Conservation (phyloP, 2,888 invertebrate species). For the Chrysina gloriosa region DNA sequence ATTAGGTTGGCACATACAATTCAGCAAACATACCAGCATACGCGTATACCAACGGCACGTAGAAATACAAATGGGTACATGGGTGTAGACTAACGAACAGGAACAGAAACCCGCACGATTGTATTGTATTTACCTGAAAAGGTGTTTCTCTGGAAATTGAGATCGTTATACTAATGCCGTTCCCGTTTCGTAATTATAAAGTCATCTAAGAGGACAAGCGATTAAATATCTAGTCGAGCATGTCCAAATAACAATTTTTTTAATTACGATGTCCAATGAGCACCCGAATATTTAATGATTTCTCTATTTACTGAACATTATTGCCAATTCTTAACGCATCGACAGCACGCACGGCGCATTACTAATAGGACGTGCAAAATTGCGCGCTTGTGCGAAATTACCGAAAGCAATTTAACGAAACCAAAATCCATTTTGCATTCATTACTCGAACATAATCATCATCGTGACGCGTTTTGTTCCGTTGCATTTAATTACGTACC, state of each 20-base stretch:
- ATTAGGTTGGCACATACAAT: conserved; percentile 36
- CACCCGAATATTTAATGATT: not conserved
- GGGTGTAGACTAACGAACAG: not conserved
- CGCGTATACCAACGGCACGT: not conserved
- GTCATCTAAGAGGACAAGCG: not conserved
- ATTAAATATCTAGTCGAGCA: not conserved
- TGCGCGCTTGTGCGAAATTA: conserved; percentile 20
- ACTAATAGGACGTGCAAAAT: not conserved
- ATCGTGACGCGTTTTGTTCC: not conserved
- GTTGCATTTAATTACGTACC: conserved; percentile 18
- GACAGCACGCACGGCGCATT: not conserved
- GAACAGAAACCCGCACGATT: conserved; percentile 1
- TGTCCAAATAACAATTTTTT: conserved; percentile 4
- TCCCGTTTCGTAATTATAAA: conserved; percentile 1
- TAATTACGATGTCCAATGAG: not conserved
- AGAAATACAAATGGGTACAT: conserved; percentile 1
- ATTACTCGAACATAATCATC: conserved; percentile 15
- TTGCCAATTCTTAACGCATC: conserved; percentile 13
- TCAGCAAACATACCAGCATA: conserved; percentile 17
- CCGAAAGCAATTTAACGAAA: conserved; percentile 25
- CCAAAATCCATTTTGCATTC: conserved; percentile 23
- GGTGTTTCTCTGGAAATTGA: conserved; percentile 24
- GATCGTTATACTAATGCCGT: not conserved
- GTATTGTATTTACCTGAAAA: conserved; percentile 22
- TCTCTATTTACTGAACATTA: not conserved